Evolutionary conservation across 1,140 invertebrate species (phyloP), one percentile per base, ranked within the genome.

Genomic region (Aphis gossypii): DNA sequence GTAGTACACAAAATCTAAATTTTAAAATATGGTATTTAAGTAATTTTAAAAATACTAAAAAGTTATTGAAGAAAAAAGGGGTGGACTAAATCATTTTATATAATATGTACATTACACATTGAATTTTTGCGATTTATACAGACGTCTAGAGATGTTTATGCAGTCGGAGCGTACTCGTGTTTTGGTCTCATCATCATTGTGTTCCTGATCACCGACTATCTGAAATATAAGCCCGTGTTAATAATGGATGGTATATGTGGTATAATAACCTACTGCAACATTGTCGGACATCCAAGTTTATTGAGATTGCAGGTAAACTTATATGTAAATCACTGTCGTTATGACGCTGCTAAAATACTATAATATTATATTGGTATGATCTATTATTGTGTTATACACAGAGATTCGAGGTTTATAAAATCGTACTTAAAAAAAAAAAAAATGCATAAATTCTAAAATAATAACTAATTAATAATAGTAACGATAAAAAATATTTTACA

Each of bases 181-280:
- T 95, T 98, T 93, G 95, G 96, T 0, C 96, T 96, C 38, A 95
- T 98, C 8, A 95, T 98, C 18, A 94, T 98, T 0, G 96, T 98
- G 23, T 98, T 99, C 95, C 95, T 99, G 6, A 95, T 98, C 11
- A 98, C 98, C 1, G 98, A 98, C 95, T 97, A 97, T 94, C 94
- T 98, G 60, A 95, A 97, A 94, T 99, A 99, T 95, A 99, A 99
- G 95, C 97, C 97, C 6, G 41, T 93, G 18, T 95, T 99, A 0
- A 97, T 99, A 54, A 96, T 99, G 46, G 97, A 97, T 94, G 97
- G 96, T 0, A 94, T 97, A 23, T 96, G 96, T 92, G 97, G 97
- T n/a, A 96, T 98, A 44, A 38, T 93, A n/a, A 76, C 94, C 20
- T 94, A 94, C 83, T 35, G 92, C 18, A 94, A 94, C 44, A 93